These are phyloP conservation scores for Caenorhabditis afra DNA, from an alignment of 2,888 invertebrate genomes.

Conservation along the genomic window DNA sequence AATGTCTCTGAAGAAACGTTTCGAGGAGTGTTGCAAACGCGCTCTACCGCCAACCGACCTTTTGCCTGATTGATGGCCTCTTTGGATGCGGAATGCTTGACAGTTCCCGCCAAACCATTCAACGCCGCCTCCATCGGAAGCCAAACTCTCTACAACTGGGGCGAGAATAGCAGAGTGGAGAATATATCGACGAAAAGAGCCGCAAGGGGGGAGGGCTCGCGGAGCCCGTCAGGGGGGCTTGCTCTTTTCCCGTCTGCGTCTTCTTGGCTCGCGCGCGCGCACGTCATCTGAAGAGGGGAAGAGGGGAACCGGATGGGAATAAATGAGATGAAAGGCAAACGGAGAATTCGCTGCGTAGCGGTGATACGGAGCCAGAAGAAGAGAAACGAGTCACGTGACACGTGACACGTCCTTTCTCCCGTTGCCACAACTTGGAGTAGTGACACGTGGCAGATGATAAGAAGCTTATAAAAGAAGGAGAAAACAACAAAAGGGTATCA, in stretches of 20 bases:
- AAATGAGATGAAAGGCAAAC: background rate
- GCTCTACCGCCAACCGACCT: conserved; percentile 55
- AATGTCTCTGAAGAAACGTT: conserved; percentile 60
- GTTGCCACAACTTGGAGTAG: no score
- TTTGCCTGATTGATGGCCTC: conserved; percentile 72
- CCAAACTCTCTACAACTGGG: background rate
- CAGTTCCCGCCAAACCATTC: conserved; percentile 59
- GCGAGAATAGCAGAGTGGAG: background rate
- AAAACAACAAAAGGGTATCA: no score
- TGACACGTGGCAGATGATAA: no score
- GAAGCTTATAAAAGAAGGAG: no score
- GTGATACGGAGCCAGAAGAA: no score
- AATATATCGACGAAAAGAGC: conserved; percentile 39
- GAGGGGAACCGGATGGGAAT: conserved; percentile 1
- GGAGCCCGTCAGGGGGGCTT: conserved; percentile 13
- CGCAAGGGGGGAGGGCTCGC: conserved; percentile 22
- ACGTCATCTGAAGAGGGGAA: conserved; percentile 29
- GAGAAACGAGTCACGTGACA: no score
- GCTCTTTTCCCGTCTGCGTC: conserved; percentile 32
- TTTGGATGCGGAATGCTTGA: conserved; percentile 64
- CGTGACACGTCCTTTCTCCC: no score
- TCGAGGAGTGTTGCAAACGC: no score
- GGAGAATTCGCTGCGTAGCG: background rate
- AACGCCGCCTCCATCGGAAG: conserved; percentile 63
- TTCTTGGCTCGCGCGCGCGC: background rate